Conservation (phyloP, 2,797 vertebrate genomes). For the Petrocephalus sullivani region DNA sequence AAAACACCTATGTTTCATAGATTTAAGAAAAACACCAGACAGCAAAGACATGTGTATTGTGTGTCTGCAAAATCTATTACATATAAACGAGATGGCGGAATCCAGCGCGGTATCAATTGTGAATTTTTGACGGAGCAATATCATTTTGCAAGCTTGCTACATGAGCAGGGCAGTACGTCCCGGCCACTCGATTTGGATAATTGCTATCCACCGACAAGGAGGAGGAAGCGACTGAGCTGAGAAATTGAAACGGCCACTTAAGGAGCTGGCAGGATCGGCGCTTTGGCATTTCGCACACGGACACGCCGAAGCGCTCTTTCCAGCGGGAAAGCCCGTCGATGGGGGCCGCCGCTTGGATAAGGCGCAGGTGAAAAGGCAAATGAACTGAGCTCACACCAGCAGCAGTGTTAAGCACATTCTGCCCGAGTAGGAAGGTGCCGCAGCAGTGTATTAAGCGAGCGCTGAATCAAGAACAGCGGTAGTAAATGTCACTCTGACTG, state of each 20-base stretch:
- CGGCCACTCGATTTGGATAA: background rate
- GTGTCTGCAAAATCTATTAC: background rate
- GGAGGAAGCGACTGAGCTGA: background rate
- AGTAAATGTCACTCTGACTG: background rate
- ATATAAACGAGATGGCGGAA: background rate
- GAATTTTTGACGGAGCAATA: background rate
- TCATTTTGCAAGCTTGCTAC: background rate
- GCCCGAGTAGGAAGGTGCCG: background rate
- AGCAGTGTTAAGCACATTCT: background rate
- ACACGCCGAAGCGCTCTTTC: background rate
- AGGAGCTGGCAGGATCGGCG: background rate
- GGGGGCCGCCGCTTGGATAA: background rate
- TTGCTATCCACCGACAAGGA: background rate
- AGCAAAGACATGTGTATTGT: background rate
- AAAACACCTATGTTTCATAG: background rate
- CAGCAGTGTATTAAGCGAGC: background rate
- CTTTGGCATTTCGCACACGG: background rate
- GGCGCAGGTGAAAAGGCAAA: background rate
- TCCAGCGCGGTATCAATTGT: background rate
- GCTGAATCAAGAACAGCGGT: background rate
- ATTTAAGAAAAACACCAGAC: background rate
- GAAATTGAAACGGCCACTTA: background rate
- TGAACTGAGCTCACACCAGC: background rate
- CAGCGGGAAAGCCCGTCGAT: background rate
- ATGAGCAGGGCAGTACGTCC: too few species aligned